These are phyloP conservation scores for Centropus unirufus DNA, from an alignment of 2,113 vertebrate genomes.

Conservation along the genomic window DNA sequence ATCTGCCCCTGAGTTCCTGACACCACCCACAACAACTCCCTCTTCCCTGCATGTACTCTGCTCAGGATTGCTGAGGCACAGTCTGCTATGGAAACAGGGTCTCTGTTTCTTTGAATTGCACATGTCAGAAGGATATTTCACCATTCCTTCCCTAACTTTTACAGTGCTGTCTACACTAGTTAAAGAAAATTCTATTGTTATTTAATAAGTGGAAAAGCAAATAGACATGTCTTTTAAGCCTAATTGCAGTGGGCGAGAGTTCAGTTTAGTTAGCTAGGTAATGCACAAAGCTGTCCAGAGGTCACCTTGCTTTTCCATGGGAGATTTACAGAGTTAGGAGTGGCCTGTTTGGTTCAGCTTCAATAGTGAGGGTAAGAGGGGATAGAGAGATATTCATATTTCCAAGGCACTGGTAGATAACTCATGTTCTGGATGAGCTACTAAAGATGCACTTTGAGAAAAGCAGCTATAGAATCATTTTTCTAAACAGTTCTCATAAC, in stretches of 20 bases:
- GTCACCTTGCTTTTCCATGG: not conserved
- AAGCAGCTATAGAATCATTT: not conserved
- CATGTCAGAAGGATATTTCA: not conserved
- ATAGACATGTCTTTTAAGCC: not conserved
- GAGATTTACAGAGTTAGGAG: fast-evolving
- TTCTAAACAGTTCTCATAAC: not conserved
- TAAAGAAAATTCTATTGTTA: not conserved
- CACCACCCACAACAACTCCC: fast-evolving
- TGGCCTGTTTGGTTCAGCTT: not conserved
- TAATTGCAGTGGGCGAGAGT: not conserved
- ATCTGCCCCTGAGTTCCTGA: not conserved
- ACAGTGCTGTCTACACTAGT: not conserved
- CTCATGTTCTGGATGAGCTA: not conserved
- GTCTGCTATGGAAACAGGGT: not conserved
- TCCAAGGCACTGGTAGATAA: not conserved
- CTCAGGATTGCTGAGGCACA: fast-evolving
- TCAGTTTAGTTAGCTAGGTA: not conserved
- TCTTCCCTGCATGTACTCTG: fast-evolving
- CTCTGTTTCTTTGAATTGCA: not conserved
- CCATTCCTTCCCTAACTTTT: not conserved
- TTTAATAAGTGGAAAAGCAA: not conserved
- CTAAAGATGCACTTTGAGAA: not conserved
- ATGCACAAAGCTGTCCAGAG: not conserved
- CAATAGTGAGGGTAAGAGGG: not conserved
- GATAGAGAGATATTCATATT: not conserved